phyloP scores from a whole-genome alignment of 2,113 vertebrate genomes.

The Bos indicus region DNA sequence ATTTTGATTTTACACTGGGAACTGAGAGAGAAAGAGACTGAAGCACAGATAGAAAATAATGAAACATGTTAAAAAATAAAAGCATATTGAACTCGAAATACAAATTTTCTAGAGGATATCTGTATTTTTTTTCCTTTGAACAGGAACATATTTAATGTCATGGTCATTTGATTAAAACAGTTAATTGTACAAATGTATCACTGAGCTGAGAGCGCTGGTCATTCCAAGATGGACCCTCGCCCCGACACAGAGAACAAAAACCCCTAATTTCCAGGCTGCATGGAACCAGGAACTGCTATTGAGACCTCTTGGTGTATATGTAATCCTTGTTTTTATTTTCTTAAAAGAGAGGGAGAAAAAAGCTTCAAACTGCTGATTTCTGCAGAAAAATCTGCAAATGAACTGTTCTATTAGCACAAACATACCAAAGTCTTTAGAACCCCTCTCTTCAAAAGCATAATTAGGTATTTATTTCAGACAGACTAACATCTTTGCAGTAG shows the following conservation, averaged over 20 bases:
- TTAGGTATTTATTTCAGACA: constrained; percentile 89
- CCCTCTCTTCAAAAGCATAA: constrained; percentile 88
- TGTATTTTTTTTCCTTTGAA: constrained; percentile 75
- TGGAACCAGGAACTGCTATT: constrained; percentile 34
- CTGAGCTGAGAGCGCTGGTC: constrained; percentile 73
- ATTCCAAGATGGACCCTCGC: constrained; percentile 59
- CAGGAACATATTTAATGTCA: constrained; percentile 79
- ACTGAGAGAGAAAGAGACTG: neutral
- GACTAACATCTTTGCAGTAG: constrained; percentile 88
- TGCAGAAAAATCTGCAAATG: constrained; percentile 84
- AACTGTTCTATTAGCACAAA: constrained; percentile 86
- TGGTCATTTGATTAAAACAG: constrained; percentile 80
- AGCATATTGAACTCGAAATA: constrained; percentile 67
- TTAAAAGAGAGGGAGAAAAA: constrained; percentile 68
- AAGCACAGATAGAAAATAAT: constrained; percentile 58
- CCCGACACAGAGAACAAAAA: neutral
- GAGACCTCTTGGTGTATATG: constrained; percentile 66
- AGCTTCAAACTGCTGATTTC: constrained; percentile 82
- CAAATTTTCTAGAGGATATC: constrained; percentile 71
- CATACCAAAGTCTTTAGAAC: constrained; percentile 85
- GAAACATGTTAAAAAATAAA: constrained; percentile 73
- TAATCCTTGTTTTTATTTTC: constrained; percentile 78
- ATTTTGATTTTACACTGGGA: constrained; percentile 66
- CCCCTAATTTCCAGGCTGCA: neutral
- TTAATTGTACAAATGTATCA: constrained; percentile 80